Evolutionary conservation across 2,113 vertebrate species (phyloP).

Genomic region (Pygoscelis antarcticus): DNA sequence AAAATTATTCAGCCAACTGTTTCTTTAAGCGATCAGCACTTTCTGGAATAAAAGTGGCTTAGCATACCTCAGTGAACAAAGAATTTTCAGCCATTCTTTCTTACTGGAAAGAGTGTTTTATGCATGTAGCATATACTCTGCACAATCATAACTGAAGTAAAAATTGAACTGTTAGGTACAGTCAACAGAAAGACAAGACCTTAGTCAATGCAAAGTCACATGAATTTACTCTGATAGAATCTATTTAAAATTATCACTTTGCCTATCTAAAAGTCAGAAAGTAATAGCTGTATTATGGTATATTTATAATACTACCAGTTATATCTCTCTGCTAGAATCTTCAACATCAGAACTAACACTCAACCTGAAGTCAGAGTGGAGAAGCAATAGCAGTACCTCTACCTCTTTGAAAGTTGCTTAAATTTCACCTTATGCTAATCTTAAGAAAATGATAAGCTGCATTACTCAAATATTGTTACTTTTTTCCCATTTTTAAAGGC

Average conservation of each 20-base stretch:
- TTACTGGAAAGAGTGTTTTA: background rate
- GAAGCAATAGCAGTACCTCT: background rate
- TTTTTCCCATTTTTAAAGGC: slow-evolving; percentile 11
- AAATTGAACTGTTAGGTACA: background rate
- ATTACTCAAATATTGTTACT: slow-evolving; percentile 21
- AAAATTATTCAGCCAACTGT: background rate
- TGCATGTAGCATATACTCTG: background rate
- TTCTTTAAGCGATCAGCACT: background rate
- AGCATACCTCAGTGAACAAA: background rate
- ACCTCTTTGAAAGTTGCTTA: slow-evolving; percentile 10
- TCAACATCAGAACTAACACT: background rate
- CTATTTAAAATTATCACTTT: background rate
- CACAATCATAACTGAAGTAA: background rate
- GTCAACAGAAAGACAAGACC: background rate
- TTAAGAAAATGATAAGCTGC: slow-evolving; percentile 36
- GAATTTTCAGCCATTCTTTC: background rate
- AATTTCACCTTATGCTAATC: slow-evolving; percentile 28
- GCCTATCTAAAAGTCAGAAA: background rate
- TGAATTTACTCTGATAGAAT: background rate
- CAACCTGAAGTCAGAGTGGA: background rate
- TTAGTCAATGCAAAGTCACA: background rate
- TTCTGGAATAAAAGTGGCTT: background rate
- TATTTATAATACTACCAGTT: background rate
- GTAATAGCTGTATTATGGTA: background rate
- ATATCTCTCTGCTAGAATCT: background rate